Conservation (phyloP, 2,797 vertebrate species). For the Siniperca scherzeri region DNA sequence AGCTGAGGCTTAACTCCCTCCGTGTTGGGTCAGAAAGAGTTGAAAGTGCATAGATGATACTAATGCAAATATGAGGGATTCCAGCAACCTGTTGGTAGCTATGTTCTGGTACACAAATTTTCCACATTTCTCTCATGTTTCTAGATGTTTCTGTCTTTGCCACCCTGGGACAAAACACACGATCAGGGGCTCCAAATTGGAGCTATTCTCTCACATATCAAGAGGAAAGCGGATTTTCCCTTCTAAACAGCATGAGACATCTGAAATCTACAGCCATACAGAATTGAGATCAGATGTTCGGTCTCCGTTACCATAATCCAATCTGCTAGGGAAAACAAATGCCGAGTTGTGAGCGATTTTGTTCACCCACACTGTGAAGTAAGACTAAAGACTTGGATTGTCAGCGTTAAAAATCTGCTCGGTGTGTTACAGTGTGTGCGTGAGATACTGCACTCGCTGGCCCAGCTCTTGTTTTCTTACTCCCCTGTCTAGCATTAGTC, state of each 20-base stretch:
- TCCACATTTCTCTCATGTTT: constrained; percentile 2
- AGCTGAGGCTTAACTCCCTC: constrained; percentile 47
- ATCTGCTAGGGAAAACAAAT: constrained; percentile 68
- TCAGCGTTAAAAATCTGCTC: constrained; percentile 52
- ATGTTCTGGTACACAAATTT: not conserved
- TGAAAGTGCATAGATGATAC: constrained; percentile 48
- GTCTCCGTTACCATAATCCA: constrained; percentile 68
- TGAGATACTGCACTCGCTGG: constrained; percentile 34
- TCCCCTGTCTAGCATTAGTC: constrained; percentile 60
- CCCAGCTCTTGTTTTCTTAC: constrained; percentile 55
- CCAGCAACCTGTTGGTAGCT: constrained; percentile 40
- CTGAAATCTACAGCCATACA: constrained; percentile 52
- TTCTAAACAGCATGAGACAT: constrained; percentile 49
- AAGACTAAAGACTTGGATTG: constrained; percentile 53
- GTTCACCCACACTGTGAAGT: constrained; percentile 49
- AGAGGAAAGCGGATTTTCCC: constrained; percentile 63
- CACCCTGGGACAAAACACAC: constrained; percentile 33
- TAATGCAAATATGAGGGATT: constrained; percentile 49
- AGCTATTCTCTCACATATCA: constrained; percentile 44
- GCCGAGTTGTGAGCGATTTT: constrained; percentile 44
- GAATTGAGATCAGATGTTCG: constrained; percentile 75
- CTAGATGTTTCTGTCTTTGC: constrained; percentile 17
- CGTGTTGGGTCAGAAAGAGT: constrained; percentile 39
- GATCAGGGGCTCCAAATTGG: constrained; percentile 37
- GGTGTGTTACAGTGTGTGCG: constrained; percentile 19